Conservation (phyloP, 2,113 vertebrate genomes). For the Cricetomys ansorgei region DNA sequence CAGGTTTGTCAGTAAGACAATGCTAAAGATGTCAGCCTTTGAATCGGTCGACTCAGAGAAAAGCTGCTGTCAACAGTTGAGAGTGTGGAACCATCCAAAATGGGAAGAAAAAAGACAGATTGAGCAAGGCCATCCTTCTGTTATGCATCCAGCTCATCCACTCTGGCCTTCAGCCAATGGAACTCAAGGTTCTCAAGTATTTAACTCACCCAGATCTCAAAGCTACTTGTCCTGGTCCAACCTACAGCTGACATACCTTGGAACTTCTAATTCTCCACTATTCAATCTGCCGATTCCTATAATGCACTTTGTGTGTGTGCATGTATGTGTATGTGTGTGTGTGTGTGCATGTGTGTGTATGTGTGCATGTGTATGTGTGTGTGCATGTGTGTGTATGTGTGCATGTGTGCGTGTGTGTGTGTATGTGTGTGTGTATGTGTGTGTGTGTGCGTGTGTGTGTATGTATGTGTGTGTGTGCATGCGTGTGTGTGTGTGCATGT, state of each 20-base stretch:
- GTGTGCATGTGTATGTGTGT: too few relatives aligned
- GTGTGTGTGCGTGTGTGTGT: too few relatives aligned
- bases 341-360: too few relatives aligned
- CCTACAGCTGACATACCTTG: too few relatives aligned
- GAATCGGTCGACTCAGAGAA: not conserved
- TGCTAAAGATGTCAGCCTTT: not conserved
- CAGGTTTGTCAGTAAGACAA: not conserved
- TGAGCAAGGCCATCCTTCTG: not conserved
- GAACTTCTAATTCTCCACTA: too few relatives aligned
- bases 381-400: too few relatives aligned
- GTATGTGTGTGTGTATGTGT: too few relatives aligned
- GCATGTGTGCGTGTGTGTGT: too few relatives aligned
- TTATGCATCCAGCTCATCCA: not conserved
- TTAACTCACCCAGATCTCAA: not conserved
- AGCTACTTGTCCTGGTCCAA: not conserved
- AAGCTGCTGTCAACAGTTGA: not conserved
- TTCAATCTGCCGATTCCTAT: not conserved
- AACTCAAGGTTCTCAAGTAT: not conserved
- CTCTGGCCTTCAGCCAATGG: not conserved
- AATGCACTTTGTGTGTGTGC: too few relatives aligned
- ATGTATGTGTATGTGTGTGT: too few relatives aligned
- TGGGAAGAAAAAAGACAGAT: not conserved
- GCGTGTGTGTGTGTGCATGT: too few relatives aligned
- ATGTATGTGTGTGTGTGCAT: too few relatives aligned
- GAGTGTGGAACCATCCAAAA: accelerated